Base-by-base conservation (phyloP, 2,888 invertebrate genomes). In the Aphidoletes aphidimyza region DNA sequence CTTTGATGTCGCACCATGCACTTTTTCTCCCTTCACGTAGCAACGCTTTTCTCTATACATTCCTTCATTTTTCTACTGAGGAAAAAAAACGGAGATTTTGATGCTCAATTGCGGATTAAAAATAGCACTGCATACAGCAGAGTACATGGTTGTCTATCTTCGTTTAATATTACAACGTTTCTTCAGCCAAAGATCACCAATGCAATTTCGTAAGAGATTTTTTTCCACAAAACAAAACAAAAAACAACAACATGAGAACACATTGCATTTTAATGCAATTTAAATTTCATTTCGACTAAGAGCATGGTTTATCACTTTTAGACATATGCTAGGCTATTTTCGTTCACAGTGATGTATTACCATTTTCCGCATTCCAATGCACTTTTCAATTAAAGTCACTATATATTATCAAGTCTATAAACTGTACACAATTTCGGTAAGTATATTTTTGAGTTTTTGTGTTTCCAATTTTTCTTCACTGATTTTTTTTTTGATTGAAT, bases 351-450 rank as follows among this genome's bases (percentile, higher is more conserved):
- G 8, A 69, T 84, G 34, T 69, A 69, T 69, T 69, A 69, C 69
- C 69, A 69, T 69, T 6, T 69, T 69, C 69, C 69, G 69, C 69
- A 69, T 69, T 69, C 69, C 69, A 69, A 17, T 9, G 22, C 22
- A 22, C n/a, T 17, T 3, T 22, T 69, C 34, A 69, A 69, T 69
- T 30, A 69, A 69, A 3, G 69, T 69, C 69, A 1, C 69, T 19
- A 30, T 30, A 30, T 9, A 69, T 69, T 34, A 30, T 69, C 30
- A 30, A 0, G n/a, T n/a, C n/a, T n/a, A n/a, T n/a, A n/a, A n/a
- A n/a, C n/a, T n/a, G n/a, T n/a, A n/a, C n/a, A n/a, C n/a, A n/a
- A 30, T 30, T 69, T 30, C 11, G 8, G 30, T n/a, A 69, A 30
- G 0, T 11, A 26, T 26, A 17, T 26, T 5, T 69, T 69, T 30